Evolutionary conservation across 2,797 vertebrate species (phyloP).

Genomic region (Catharus ustulatus): DNA sequence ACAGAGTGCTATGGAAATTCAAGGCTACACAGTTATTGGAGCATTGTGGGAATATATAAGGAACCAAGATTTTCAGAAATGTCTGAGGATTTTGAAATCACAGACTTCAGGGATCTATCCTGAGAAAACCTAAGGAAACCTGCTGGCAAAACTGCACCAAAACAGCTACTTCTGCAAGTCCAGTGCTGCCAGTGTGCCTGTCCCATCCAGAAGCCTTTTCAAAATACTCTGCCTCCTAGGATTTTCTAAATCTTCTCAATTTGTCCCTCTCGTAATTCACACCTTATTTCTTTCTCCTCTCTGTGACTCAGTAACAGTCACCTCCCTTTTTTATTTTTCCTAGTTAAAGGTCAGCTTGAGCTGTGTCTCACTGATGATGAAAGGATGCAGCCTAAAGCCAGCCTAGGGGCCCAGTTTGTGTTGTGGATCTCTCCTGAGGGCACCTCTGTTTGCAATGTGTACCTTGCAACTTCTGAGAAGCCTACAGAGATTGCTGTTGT

Average conservation of each 20-base stretch:
- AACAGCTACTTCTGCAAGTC: neutral
- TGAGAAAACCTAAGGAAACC: neutral
- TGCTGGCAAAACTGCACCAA: neutral
- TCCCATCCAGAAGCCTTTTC: neutral
- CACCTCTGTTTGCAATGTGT: slow-evolving; percentile 41
- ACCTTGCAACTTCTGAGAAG: slow-evolving; percentile 18
- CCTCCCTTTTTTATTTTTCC: slow-evolving; percentile 49
- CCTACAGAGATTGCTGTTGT: slow-evolving; percentile 21
- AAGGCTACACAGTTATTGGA: neutral
- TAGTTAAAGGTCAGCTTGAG: slow-evolving; percentile 52
- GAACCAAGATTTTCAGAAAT: neutral
- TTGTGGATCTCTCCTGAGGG: slow-evolving; percentile 36
- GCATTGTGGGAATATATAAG: neutral
- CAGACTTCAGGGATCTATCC: neutral
- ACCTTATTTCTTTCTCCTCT: slow-evolving; percentile 8
- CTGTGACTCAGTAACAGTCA: slow-evolving; percentile 29
- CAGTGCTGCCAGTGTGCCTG: neutral
- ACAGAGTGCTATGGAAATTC: neutral
- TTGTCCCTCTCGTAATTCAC: neutral
- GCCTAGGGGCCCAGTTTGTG: slow-evolving; percentile 55
- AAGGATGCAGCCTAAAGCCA: slow-evolving; percentile 60
- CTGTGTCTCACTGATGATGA: slow-evolving; percentile 43
- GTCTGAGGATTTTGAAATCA: neutral
- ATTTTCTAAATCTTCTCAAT: slow-evolving; percentile 30
- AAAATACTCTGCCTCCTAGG: slow-evolving; percentile 26